These are phyloP conservation scores for Drosophila pachea DNA, from an alignment of 1,140 invertebrate genomes.

Conservation along the genomic window DNA sequence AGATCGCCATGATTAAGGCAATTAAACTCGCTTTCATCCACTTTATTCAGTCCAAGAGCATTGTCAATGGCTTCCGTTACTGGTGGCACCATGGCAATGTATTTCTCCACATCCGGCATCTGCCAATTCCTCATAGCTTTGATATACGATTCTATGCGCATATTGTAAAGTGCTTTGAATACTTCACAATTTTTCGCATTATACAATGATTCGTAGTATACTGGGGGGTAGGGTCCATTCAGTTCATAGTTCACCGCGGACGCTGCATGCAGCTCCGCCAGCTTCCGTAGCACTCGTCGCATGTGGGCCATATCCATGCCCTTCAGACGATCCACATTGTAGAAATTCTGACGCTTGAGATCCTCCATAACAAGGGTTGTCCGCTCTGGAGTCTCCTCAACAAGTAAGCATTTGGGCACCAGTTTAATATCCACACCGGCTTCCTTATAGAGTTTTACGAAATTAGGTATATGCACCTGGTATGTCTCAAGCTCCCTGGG, in stretches of 20 bases:
- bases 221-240: conserved; percentile 53
- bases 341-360: conserved; percentile 79
- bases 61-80: conserved; percentile 26
- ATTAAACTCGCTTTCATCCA: conserved; percentile 80
- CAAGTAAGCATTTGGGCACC: conserved; percentile 53
- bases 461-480: conserved; percentile 57
- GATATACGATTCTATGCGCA: conserved; percentile 19
- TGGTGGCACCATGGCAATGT: conserved; percentile 17
- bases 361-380: conserved; percentile 81
- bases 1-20: conserved; percentile 84
- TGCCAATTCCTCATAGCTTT: conserved; percentile 53
- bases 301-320: conserved; percentile 81
- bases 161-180: conserved; percentile 37
- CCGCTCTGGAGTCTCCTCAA: conserved; percentile 47
- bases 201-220: conserved; percentile 41
- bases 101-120: conserved; percentile 49
- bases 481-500: conserved; percentile 72
- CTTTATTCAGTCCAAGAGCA: conserved; percentile 26
- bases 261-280: conserved; percentile 81
- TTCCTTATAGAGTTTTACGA: conserved; percentile 65
- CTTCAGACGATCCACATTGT: conserved; percentile 80
- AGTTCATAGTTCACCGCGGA: conserved; percentile 68
- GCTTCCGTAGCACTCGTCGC: conserved; percentile 79
- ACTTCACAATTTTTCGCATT: conserved; percentile 36
- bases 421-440: conserved; percentile 60